These are phyloP conservation scores for Malurus splendens DNA, from an alignment of 2,797 vertebrate species.

Conservation along the genomic window DNA sequence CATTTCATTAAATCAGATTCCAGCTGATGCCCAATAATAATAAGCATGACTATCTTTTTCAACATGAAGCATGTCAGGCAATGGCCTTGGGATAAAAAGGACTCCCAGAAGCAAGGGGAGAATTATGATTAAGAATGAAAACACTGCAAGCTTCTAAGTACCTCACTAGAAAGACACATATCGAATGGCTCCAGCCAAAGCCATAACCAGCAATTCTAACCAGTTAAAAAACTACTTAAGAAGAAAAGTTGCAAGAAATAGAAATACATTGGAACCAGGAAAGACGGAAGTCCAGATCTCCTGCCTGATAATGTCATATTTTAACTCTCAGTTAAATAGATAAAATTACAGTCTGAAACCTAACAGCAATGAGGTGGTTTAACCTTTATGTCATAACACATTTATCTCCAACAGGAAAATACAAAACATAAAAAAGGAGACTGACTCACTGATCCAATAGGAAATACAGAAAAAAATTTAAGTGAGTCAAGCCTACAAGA, in stretches of 20 bases:
- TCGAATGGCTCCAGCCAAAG: slow-evolving; percentile 4
- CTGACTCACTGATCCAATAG: background rate
- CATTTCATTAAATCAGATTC: background rate
- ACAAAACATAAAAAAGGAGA: background rate
- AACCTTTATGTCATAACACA: background rate
- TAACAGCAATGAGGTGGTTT: background rate
- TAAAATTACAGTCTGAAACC: background rate
- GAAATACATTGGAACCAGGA: background rate
- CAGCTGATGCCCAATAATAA: background rate
- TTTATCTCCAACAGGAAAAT: background rate
- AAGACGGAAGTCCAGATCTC: background rate
- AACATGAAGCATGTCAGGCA: background rate
- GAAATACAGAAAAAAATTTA: background rate
- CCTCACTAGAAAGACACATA: background rate
- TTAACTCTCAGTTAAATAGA: background rate
- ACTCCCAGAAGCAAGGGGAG: background rate
- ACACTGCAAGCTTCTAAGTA: background rate
- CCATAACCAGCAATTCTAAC: background rate
- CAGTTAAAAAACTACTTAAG: background rate
- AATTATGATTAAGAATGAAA: slow-evolving; percentile 26
- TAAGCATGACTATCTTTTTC: background rate
- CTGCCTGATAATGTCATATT: background rate
- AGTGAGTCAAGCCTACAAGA: background rate
- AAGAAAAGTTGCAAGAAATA: background rate
- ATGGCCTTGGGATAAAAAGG: background rate